Base-by-base conservation (phyloP, 2,797 vertebrate species). In the Heliangelus exortis region DNA sequence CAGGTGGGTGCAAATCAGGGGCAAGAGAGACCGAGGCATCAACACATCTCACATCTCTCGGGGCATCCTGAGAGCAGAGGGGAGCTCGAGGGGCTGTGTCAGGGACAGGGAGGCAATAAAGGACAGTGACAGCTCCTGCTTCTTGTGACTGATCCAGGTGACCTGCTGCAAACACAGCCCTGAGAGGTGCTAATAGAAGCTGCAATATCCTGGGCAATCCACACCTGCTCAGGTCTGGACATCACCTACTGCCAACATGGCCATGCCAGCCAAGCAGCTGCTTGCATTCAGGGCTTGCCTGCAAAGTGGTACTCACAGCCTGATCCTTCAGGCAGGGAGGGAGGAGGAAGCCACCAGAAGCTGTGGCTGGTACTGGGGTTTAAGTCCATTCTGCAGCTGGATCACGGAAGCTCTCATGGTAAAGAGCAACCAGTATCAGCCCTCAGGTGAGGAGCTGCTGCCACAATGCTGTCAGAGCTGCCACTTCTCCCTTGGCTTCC, bases 151-250 rank as follows among this genome's bases (percentile, higher is more conserved):
- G 34, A 31, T 65, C 36, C 72, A n/a, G 65, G 41, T 50, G 61
- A 91, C 65, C 75, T 54, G 47, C 87, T 89, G 82, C 87, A 93
- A 61, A 58, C 41, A 57, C 63, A 63, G 2, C 18, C 29, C 87
- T 47, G 29, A 85, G 61, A 89, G 72, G 87, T 91, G 87, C 29
- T 89, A 85, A 92, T 65, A 85, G 8, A 83, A 74, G 65, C 47
- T 71, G 72, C 31, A 54, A 91, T 76, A 79, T 65, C 36, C 57
- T 77, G 57, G 11, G 67, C 68, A 47, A 55, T 34, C 78, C 57
- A 58, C 68, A 80, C 45, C 43, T 88, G 47, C 89, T 78, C 6
- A 0, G 43, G 22, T 10, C 83, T 72, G 26, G 12, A n/a, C 15
- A 3, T 88, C 83, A 75, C 58, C 66, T 66, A 19, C 57, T 69